Evolutionary conservation across 2,888 invertebrate genomes (phyloP).

Genomic region (Aphidoletes aphidimyza): DNA sequence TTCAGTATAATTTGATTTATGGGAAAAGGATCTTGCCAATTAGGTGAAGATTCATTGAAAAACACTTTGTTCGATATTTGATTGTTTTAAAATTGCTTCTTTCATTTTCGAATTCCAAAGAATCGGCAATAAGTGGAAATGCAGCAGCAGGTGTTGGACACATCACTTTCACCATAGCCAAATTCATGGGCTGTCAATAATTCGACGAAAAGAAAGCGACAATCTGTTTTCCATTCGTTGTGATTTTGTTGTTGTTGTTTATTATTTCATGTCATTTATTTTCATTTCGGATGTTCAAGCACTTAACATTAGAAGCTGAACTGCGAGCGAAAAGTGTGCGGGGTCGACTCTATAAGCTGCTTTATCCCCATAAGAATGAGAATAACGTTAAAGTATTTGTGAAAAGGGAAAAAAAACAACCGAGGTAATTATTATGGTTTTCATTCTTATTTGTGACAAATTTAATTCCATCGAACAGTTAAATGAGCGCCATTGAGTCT

Average conservation of each 20-base stretch:
- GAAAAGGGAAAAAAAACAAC: too few relatives aligned
- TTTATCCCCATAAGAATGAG: not conserved
- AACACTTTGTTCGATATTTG: conserved; percentile 35
- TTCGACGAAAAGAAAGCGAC: not conserved
- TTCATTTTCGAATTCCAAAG: not conserved
- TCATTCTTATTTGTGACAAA: conserved; percentile 26
- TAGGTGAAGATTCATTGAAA: conserved; percentile 16
- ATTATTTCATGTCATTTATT: too few relatives aligned
- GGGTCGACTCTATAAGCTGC: not conserved
- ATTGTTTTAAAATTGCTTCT: not conserved
- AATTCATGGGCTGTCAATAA: conserved; percentile 1
- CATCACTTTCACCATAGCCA: not conserved
- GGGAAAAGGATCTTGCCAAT: conserved; percentile 52
- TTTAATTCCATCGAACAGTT: not conserved
- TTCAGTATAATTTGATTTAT: conserved; percentile 41
- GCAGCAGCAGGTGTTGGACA: not conserved
- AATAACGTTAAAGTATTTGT: not conserved
- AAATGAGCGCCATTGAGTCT: not conserved
- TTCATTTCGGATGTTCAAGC: not conserved
- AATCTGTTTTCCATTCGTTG: conserved; percentile 16
- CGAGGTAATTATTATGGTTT: conserved; percentile 34
- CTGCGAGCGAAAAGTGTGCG: not conserved
- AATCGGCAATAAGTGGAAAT: not conserved
- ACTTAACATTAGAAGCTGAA: not conserved
- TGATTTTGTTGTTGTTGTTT: too few relatives aligned